phyloP scores from a whole-genome alignment of 2,888 invertebrate genomes.

The Tanypteryx hageni region DNA sequence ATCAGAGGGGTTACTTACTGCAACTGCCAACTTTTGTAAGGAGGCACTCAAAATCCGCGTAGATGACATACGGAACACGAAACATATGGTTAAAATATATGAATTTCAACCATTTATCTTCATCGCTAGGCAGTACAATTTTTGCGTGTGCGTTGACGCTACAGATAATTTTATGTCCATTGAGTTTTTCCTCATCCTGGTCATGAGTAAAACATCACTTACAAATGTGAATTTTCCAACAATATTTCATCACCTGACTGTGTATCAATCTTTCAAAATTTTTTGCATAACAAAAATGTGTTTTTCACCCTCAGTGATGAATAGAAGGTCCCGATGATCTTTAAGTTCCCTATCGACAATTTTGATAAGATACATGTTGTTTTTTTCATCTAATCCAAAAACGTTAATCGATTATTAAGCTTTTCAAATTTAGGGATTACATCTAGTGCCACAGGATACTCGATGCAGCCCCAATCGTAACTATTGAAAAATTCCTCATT shows the following conservation, averaged over 20 bases:
- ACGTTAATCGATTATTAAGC: background rate
- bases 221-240: too few relatives aligned
- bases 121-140: background rate
- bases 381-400: background rate
- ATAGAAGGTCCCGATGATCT: background rate
- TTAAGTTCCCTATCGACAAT: background rate
- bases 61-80: background rate
- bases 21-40: background rate
- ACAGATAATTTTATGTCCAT: background rate
- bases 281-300: too few relatives aligned
- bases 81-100: background rate
- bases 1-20: background rate
- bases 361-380: background rate
- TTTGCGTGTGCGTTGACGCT: background rate
- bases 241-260: too few relatives aligned
- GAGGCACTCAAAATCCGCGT: background rate
- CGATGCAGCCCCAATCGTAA: background rate
- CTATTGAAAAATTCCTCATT: background rate
- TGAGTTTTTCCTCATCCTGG: background rate
- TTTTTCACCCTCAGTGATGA: background rate
- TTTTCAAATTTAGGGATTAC: background rate
- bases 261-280: background rate
- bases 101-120: background rate
- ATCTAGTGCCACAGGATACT: background rate
- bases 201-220: background rate